Evolutionary conservation across 2,113 vertebrate genomes (phyloP).

Genomic region (Macrotus californicus): DNA sequence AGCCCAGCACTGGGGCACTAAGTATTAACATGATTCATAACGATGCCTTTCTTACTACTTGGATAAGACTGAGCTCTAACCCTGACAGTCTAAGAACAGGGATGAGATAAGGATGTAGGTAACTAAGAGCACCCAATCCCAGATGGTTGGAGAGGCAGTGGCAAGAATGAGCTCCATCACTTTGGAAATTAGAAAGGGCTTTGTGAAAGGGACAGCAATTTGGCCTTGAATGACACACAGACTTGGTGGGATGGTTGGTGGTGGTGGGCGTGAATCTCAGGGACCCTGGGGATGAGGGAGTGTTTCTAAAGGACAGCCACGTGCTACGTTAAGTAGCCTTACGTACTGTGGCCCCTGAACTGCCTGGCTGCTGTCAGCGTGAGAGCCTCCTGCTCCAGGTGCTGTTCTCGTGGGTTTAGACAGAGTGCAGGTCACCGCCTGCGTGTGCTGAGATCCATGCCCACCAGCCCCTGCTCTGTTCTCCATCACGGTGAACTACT

Average conservation of each 20-base stretch:
- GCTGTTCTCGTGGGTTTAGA: neutral
- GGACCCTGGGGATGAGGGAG: no score
- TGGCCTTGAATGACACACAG: neutral
- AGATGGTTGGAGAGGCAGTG: neutral
- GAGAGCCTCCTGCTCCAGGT: neutral
- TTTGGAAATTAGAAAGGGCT: neutral
- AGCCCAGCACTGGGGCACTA: fast-evolving
- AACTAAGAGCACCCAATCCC: neutral
- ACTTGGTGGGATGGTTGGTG: fast-evolving
- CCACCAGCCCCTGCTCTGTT: neutral
- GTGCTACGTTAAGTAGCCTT: fast-evolving
- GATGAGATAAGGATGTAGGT: neutral
- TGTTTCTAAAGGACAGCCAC: neutral
- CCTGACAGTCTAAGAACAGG: neutral
- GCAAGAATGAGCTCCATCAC: neutral
- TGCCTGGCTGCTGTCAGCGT: neutral
- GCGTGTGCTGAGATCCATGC: neutral
- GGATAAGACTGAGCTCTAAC: neutral
- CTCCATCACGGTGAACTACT: neutral
- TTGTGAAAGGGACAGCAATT: neutral
- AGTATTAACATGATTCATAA: neutral
- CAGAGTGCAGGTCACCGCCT: neutral
- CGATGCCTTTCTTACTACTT: neutral
- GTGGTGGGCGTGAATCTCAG: neutral
- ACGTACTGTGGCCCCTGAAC: neutral